Conservation (phyloP, 2,797 vertebrate species). For the Neosalanx taihuensis region DNA sequence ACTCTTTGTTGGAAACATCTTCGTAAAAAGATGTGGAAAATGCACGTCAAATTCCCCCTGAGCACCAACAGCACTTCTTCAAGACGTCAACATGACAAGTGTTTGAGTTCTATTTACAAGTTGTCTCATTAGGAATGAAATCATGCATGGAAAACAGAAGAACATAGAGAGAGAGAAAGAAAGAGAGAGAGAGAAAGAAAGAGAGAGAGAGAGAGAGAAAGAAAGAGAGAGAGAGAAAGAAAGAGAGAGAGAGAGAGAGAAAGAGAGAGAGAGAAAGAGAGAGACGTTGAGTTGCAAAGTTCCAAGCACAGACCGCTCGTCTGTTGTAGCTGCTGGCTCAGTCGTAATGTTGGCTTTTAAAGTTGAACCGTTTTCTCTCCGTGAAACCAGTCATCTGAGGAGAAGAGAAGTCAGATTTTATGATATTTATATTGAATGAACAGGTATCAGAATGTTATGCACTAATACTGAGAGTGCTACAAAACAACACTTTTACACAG, state of each 20-base stretch:
- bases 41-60: neutral
- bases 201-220: neutral
- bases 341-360: slow-evolving; percentile 91
- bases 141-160: neutral
- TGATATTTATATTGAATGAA: neutral
- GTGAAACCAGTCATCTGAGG: slow-evolving; percentile 85
- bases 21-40: neutral
- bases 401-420: slow-evolving; percentile 12
- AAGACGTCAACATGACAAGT: neutral
- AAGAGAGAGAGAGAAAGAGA: too few relatives aligned
- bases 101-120: neutral
- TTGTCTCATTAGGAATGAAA: neutral
- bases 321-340: slow-evolving; percentile 55
- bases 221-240: neutral
- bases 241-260: neutral
- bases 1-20: neutral
- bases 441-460: neutral
- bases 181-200: too few relatives aligned
- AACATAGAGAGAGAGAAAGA: neutral
- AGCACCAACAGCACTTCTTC: neutral
- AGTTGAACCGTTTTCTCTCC: slow-evolving; percentile 87
- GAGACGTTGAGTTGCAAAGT: neutral
- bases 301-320: slow-evolving; percentile 32
- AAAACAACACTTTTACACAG: neutral
- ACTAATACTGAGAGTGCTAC: neutral